phyloP scores from a whole-genome alignment of 2,113 vertebrate genomes.

The Galbula dea region DNA sequence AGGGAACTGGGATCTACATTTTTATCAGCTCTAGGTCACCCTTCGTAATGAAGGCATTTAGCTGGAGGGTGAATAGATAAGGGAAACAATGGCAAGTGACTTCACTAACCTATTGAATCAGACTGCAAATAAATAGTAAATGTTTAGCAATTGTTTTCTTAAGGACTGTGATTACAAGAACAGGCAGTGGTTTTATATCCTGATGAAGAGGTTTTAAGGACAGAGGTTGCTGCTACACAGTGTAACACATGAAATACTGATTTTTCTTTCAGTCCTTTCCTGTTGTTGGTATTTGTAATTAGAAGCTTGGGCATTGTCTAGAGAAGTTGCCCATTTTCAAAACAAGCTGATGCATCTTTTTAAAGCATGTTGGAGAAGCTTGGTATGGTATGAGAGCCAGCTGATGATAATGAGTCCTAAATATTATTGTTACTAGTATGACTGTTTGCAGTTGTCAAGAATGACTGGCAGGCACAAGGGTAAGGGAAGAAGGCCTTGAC shows the following conservation, averaged over 20 bases:
- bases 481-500: neutral
- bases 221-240: neutral
- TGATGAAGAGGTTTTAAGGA: neutral
- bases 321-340: neutral
- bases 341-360: neutral
- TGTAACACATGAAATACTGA: neutral
- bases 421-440: neutral
- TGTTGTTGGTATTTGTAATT: neutral
- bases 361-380: neutral
- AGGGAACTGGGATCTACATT: constrained; percentile 15
- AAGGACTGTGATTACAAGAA: neutral
- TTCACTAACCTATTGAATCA: neutral
- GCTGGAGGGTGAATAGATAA: neutral
- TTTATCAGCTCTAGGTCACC: constrained; percentile 23
- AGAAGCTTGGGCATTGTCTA: neutral
- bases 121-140: neutral
- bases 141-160: neutral
- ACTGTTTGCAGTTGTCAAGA: neutral
- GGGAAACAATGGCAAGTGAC: neutral
- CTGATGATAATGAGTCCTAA: neutral
- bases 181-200: neutral
- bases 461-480: neutral
- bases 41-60: constrained; percentile 28
- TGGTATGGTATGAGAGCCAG: neutral
- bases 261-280: neutral